Percentiles rank a stretch among this genome's conserved stretches.
Conservation (phyloP, 2,797 vertebrate species). For the Ctenosaura bakeri region DNA sequence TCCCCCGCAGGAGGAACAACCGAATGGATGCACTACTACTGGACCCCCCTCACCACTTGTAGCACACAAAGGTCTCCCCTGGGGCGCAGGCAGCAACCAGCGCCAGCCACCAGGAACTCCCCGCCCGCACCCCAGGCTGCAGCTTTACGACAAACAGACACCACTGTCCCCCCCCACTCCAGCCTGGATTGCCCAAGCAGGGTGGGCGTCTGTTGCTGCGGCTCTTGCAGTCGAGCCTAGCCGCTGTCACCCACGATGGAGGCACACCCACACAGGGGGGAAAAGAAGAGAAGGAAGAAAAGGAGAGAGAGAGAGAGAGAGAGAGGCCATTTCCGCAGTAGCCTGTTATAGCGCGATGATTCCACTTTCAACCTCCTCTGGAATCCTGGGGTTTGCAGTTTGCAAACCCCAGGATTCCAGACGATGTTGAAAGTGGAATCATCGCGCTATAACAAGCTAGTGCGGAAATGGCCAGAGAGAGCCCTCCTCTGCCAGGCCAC, state of each 20-base stretch:
- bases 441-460: too few species aligned
- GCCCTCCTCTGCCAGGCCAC: not conserved
- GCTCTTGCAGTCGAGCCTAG: not conserved
- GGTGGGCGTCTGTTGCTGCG: not conserved
- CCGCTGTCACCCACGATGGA: not conserved
- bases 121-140: not conserved
- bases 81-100: not conserved
- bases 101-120: too few species aligned
- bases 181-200: not conserved
- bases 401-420: too few species aligned
- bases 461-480: too few species aligned
- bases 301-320: not conserved
- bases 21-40: not conserved
- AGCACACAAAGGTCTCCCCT: conserved; percentile 16
- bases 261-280: conserved; percentile 38
- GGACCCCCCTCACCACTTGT: conserved; percentile 11
- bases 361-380: too few species aligned
- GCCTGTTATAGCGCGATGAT: too few species aligned
- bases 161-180: not conserved
- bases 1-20: not conserved
- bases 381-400: too few species aligned
- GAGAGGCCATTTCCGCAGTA: too few species aligned
- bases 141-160: not conserved
- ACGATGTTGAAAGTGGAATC: too few species aligned
- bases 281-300: not conserved